Evolutionary conservation across 1,140 invertebrate species (phyloP).

Genomic region (Penaeus indicus): DNA sequence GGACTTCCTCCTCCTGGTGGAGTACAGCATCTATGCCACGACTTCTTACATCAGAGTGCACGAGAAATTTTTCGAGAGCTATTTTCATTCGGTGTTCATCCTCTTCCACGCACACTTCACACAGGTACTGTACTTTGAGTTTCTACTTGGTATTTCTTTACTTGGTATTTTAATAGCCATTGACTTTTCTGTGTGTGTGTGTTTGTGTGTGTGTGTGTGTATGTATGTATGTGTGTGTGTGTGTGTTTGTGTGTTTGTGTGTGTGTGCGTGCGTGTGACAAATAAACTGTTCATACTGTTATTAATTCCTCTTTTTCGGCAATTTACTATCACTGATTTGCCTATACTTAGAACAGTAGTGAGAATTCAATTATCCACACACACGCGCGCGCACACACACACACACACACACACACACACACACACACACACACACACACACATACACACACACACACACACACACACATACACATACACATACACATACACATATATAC

Average conservation of each 20-base stretch:
- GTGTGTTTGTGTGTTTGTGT: no score
- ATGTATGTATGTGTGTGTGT: no score
- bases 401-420: conserved; percentile 32
- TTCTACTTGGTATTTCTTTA: neutral
- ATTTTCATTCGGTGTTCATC: conserved; percentile 69
- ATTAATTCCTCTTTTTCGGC: no score
- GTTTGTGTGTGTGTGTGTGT: no score
- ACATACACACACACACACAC: conserved; percentile 33
- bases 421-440: conserved; percentile 41
- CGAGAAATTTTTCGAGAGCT: conserved; percentile 67
- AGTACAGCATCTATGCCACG: conserved; percentile 86
- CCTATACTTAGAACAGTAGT: no score
- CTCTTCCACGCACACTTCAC: conserved; percentile 72
- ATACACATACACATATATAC: conserved; percentile 9
- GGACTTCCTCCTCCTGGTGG: conserved; percentile 88
- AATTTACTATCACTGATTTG: no score
- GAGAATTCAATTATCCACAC: no score
- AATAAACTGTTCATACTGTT: no score
- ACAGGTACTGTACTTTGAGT: conserved; percentile 67
- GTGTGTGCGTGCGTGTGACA: no score
- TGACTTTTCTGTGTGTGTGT: no score
- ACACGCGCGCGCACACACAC: neutral
- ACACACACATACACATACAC: conserved; percentile 32
- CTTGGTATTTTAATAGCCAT: neutral
- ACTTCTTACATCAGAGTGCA: conserved; percentile 76